These are phyloP conservation scores for Paraplagusia blochii DNA, from an alignment of 2,113 vertebrate genomes.

Conservation along the genomic window DNA sequence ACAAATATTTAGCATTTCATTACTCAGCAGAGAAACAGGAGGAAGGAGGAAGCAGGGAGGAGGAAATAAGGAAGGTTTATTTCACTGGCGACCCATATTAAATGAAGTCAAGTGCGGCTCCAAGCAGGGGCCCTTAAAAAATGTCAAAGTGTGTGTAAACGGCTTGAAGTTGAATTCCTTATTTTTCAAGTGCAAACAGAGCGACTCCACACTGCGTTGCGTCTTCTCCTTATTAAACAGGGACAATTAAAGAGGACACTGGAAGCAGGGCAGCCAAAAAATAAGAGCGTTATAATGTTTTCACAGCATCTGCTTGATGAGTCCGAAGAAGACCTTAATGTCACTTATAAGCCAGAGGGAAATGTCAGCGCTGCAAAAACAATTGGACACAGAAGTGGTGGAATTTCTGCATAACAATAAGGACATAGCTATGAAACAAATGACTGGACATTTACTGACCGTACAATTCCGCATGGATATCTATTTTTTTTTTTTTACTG, in stretches of 20 bases:
- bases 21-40: slow-evolving; percentile 32
- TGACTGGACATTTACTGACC: slow-evolving; percentile 14
- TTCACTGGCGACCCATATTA: slow-evolving; percentile 55
- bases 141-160: slow-evolving; percentile 66
- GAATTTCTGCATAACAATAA: slow-evolving; percentile 6
- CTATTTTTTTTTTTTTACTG: too few relatives aligned
- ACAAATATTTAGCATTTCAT: slow-evolving; percentile 66
- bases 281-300: slow-evolving; percentile 22
- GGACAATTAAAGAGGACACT: slow-evolving; percentile 56
- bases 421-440: slow-evolving; percentile 1
- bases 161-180: slow-evolving; percentile 38
- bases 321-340: slow-evolving; percentile 56
- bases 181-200: slow-evolving; percentile 27
- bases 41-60: not conserved
- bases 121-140: slow-evolving; percentile 55
- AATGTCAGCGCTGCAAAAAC: slow-evolving; percentile 38
- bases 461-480: too few relatives aligned
- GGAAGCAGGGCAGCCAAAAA: slow-evolving; percentile 26
- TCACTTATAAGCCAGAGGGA: slow-evolving; percentile 44
- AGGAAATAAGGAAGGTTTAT: slow-evolving; percentile 14
- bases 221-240: slow-evolving; percentile 44
- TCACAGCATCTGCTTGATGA: slow-evolving; percentile 47
- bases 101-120: slow-evolving; percentile 59
- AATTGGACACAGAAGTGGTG: slow-evolving; percentile 23
- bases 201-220: slow-evolving; percentile 15